Base-by-base conservation (phyloP, 2,888 invertebrate genomes). In the Yponomeuta sedellus region DNA sequence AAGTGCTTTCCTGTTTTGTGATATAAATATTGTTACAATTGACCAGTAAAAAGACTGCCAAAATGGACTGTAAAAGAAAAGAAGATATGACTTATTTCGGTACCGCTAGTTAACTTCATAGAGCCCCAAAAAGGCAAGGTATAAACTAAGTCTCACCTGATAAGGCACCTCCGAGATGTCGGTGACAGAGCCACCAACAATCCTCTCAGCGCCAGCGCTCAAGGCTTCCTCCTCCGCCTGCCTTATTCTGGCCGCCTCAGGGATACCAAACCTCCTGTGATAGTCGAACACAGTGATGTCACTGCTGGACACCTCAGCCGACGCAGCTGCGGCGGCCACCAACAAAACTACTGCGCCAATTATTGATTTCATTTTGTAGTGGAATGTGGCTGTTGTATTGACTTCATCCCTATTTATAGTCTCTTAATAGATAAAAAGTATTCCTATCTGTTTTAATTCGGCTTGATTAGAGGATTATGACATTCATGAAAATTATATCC, bases 141-240 rank as follows among this genome's bases (percentile, higher is more conserved):
- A 8, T 34, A 8, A 34, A 34, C 10, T 34, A 8, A 8, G 11
- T 59, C 65, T 69, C 71, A 85, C 86, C 77, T 85, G 85, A 70
- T 84, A 85, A 5, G 86, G 85, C 22, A 75, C 73, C 39, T 73
- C n/a, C 2, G 75, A 66, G 52, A 86, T 80, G 63, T 80, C 71
- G 22, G 75, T 70, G 6, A 72, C 2, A 3, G 70, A 67, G 65
- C 85, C 85, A 52, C 83, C 83, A 5, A 82, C 80, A 57, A 85
- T 85, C 69, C 79, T 77, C 6, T 58, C 59, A 20, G 65, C 68
- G 56, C 56, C 70, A 11, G 66, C 57, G 22, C 39, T 66, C 12
- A 64, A 34, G 39, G 68, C 70, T 65, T 73, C 69, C 62, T 78
- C 74, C 70, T 82, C 81, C 22, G 70, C 68, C 20, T 68, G 70